Base-by-base conservation (phyloP, 2,797 vertebrate genomes). In the Sphenopsis melanotis region DNA sequence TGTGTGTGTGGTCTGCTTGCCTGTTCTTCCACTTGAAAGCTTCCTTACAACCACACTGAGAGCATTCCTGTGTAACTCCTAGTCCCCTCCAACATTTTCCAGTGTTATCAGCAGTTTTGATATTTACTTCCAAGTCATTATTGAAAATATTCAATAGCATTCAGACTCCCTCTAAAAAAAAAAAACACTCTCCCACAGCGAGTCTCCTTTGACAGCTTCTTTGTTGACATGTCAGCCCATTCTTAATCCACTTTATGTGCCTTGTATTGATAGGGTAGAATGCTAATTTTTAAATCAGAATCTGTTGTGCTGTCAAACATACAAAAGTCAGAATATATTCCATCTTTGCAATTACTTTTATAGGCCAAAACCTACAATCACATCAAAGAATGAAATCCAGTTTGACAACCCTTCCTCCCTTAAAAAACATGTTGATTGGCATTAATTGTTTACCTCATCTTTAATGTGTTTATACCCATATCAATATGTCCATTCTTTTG, bases 251-350 rank as follows among this genome's bases (percentile, higher is more conserved):
- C 92, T 92, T 93, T 50, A 70, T 71, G 64, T 93, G 88, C 60
- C 88, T 87, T 56, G 30, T 92, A 92, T 75, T 95, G 93, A 83
- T 94, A 90, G 81, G 75, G 75, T 53, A 60, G 88, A 77, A 95
- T 92, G 86, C 78, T 97, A 96, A 89, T 95, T 92, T 95, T 92
- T 83, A 71, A 94, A 95, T 93, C 93, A 90, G 83, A 75, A 84
- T 90, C 63, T 76, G 59, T 85, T 76, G 85, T 6, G 3, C 94
- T 94, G 93, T 89, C 93, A 92, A 76, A 88, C 5, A 50, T 60
- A 85, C 36, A 66, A 82, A 93, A 96, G 81, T 89, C 86, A 90
- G 92, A 85, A 56, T 64, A 56, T 44, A 87, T 66, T 83, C 78
- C 46, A 5, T 95, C 92, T 92, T 95, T 37, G 60, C 95, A 94